Conservation (phyloP, 2,888 invertebrate genomes). For the Xylota segnis region DNA sequence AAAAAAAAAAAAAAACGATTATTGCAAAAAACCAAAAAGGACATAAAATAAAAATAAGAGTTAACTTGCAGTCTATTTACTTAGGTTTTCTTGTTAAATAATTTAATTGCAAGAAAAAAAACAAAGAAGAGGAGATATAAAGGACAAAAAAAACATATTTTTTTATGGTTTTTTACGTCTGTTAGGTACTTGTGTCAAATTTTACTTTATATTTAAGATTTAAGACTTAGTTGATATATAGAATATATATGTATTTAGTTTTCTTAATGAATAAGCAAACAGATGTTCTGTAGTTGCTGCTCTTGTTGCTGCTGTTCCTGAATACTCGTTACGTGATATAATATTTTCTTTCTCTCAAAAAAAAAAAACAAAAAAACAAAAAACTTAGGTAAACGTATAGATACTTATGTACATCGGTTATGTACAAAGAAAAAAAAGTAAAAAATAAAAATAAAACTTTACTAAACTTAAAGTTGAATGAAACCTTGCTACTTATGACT, state of each 20-base stretch:
- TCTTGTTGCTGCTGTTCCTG: slow-evolving; percentile 35
- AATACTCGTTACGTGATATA: slow-evolving; percentile 29
- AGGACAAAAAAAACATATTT: slow-evolving; percentile 31
- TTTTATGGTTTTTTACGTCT: slow-evolving; percentile 33
- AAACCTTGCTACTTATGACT: slow-evolving; percentile 54
- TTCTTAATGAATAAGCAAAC: slow-evolving; percentile 33
- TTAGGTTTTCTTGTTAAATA: slow-evolving; percentile 52
- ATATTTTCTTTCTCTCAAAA: slow-evolving; percentile 26
- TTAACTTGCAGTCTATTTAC: slow-evolving; percentile 67
- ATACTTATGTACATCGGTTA: slow-evolving; percentile 49
- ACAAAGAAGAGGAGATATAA: slow-evolving; percentile 8
- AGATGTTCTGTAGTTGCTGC: not conserved
- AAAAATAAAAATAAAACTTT: slow-evolving; percentile 21
- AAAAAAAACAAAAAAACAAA: no score
- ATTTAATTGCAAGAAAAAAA: slow-evolving; percentile 57
- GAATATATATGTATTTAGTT: slow-evolving; percentile 6
- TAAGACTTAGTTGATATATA: slow-evolving; percentile 57
- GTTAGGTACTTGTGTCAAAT: slow-evolving; percentile 72
- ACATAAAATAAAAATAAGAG: slow-evolving; percentile 29
- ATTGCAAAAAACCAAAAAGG: slow-evolving; percentile 35
- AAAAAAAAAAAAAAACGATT: slow-evolving; percentile 29
- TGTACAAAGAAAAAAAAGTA: slow-evolving; percentile 31
- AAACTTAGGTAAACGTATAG: slow-evolving; percentile 39
- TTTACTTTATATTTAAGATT: slow-evolving; percentile 44
- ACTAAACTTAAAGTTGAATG: slow-evolving; percentile 36